Evolutionary conservation across 2,888 invertebrate genomes (phyloP), one percentile per base, ranked within the genome.

Genomic region (Macrophya alboannulata): DNA sequence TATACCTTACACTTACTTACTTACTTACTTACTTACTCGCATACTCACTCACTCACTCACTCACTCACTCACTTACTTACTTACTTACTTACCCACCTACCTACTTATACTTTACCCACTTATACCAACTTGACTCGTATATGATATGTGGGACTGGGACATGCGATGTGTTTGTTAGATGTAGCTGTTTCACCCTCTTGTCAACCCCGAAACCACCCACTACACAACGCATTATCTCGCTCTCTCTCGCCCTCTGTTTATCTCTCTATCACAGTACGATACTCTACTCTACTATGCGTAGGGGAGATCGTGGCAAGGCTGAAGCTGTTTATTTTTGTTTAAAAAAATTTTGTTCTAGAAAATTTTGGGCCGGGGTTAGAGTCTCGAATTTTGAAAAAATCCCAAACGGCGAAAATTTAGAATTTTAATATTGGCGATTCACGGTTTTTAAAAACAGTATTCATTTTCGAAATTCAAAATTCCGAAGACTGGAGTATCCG

Each of bases 101-200:
- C 79, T 10, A 85, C 12, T 85, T 43, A 76, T 62, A n/a, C 62
- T 21, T 25, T 62, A 62, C 25, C 25, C 62, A 62, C 21, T 25
- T 25, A 25, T 25, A 74, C n/a, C 45, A 1, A 65, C 51, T 62
- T 25, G 84, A 84, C 86, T 87, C 84, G 86, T 86, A 85, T 84
- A 71, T 86, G 87, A 85, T 84, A 59, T 86, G 87, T 87, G 87
- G 86, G 87, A 87, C 81, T 86, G 87, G 85, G 85, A 87, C 68
- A 87, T 87, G 87, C 85, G 87, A 87, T 87, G 87, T 87, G 87
- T 87, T 86, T 87, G 87, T 86, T 87, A 87, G 87, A 84, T 84
- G 85, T 87, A 86, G 68, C 83, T 86, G 85, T 85, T 31, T 77
- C 51, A 77, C 77, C 74, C 45, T 21, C 12, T 5, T 31, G 31